Conservation (phyloP, 1,140 invertebrate genomes). For the Trialeurodes vaporariorum region DNA sequence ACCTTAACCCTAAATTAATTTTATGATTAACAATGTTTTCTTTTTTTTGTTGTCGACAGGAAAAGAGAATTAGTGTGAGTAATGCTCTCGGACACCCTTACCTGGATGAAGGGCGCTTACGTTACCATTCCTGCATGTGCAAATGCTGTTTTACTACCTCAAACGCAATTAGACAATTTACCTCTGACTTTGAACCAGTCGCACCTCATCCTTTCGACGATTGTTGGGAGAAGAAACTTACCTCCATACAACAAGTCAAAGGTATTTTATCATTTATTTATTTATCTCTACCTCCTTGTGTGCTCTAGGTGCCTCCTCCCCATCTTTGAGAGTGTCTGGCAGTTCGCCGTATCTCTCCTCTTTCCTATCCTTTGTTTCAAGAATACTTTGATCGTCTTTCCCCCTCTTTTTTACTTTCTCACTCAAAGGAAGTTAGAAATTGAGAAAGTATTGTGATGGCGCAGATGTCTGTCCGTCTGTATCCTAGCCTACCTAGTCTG, state of each 20-base stretch:
- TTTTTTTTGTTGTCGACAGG: conserved; percentile 39
- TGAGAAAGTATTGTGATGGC: no score
- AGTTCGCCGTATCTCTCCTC: no score
- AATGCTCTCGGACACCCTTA: conserved; percentile 94
- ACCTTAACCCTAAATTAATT: no score
- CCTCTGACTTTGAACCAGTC: conserved; percentile 82
- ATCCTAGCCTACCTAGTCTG: no score
- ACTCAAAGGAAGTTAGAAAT: no score
- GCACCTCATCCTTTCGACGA: conserved; percentile 84
- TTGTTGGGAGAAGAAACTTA: conserved; percentile 86
- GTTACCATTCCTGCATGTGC: conserved; percentile 99
- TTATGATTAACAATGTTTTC: no score
- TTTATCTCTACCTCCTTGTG: neutral
- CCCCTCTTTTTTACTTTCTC: no score
- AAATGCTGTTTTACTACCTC: conserved; percentile 83
- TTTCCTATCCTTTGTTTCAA: no score
- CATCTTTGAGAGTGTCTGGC: no score
- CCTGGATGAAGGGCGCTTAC: conserved; percentile 89
- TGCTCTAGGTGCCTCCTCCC: no score
- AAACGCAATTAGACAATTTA: conserved; percentile 70
- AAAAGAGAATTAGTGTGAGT: conserved; percentile 85
- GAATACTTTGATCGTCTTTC: no score
- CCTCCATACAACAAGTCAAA: conserved; percentile 86
- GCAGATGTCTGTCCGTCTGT: no score
- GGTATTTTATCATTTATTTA: conserved; percentile 45